phyloP scores from a whole-genome alignment of 2,888 invertebrate genomes.

The Agonopterix subpropinquella region DNA sequence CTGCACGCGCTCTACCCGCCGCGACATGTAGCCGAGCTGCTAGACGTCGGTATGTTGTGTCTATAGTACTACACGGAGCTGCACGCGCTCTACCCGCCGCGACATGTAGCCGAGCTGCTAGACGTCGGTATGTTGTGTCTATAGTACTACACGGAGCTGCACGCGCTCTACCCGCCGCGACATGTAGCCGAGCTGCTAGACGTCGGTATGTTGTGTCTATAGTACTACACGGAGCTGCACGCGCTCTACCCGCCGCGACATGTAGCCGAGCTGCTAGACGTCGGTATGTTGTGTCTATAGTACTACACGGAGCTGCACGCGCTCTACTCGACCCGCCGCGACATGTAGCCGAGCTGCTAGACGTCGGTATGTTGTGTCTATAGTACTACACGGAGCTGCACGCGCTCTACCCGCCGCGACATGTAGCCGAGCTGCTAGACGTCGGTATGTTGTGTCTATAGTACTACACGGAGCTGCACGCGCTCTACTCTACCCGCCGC shows the following conservation, averaged over 20 bases:
- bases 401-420: slow-evolving; percentile 25
- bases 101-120: no score
- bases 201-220: no score
- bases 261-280: no score
- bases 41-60: no score
- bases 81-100: slow-evolving; percentile 32
- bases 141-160: slow-evolving; percentile 22
- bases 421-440: no score
- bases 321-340: slow-evolving; percentile 26
- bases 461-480: slow-evolving; percentile 22
- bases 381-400: slow-evolving; percentile 18
- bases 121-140: no score
- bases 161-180: slow-evolving; percentile 27
- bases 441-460: no score
- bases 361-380: no score
- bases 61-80: slow-evolving; percentile 13
- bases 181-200: no score
- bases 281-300: no score
- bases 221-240: slow-evolving; percentile 19
- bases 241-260: slow-evolving; percentile 26
- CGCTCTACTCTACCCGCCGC: slow-evolving; percentile 37
- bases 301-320: slow-evolving; percentile 36
- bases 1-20: slow-evolving; percentile 30
- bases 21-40: not conserved
- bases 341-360: not conserved